Evolutionary conservation across 2,113 vertebrate species (phyloP).

Genomic region (Bucco capensis): DNA sequence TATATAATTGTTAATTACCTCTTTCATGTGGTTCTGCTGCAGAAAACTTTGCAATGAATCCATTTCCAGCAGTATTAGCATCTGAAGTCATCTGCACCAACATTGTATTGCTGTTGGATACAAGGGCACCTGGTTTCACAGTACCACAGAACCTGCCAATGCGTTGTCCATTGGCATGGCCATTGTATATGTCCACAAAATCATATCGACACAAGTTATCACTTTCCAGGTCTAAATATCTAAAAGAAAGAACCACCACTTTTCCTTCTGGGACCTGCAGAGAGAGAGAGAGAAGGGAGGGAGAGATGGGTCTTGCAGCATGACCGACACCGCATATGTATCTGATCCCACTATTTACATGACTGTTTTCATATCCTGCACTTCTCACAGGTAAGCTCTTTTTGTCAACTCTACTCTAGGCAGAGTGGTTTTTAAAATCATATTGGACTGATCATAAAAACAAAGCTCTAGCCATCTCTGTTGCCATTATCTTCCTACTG

Average conservation of each 20-base stretch:
- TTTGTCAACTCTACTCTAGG: background rate
- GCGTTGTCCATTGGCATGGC: constrained; percentile 84
- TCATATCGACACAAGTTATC: constrained; percentile 95
- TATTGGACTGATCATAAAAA: background rate
- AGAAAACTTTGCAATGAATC: constrained; percentile 91
- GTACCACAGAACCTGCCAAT: constrained; percentile 95
- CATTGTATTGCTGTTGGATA: constrained; percentile 95
- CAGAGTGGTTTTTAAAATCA: background rate
- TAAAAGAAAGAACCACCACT: constrained; percentile 92
- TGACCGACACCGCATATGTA: background rate
- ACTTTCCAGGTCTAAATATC: constrained; percentile 90
- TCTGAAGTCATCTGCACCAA: constrained; percentile 95
- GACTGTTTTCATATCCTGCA: background rate
- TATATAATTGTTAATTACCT: constrained; percentile 72
- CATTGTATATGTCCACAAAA: constrained; percentile 92
- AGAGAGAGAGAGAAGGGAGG: background rate
- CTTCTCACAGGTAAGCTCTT: background rate
- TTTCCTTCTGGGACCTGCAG: constrained; percentile 92
- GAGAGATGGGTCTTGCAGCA: background rate
- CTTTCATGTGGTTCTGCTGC: constrained; percentile 88
- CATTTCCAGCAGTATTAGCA: constrained; percentile 94
- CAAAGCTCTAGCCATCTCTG: background rate
- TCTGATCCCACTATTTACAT: background rate
- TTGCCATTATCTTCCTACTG: background rate
- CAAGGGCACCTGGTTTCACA: constrained; percentile 87